A percentile compares a stretch with the other conserved stretches of the same genome.
Evolutionary conservation across 1,140 invertebrate species (phyloP).

Genomic region (Heliconius hermathena): DNA sequence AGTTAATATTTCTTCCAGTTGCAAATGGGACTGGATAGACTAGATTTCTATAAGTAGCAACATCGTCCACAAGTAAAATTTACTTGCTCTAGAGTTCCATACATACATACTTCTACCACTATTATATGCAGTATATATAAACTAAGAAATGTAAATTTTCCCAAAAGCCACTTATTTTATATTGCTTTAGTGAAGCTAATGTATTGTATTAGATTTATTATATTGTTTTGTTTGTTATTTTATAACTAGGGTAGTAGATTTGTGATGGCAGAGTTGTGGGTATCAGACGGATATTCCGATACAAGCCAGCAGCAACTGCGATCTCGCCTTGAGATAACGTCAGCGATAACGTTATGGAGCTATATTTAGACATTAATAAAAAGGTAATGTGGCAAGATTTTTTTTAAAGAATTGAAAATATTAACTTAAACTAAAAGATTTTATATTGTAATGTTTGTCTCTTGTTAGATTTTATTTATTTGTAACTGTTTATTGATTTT

Average conservation of each 20-base stretch:
- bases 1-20: constrained; percentile 16
- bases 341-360: constrained; percentile 70
- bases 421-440: constrained; percentile 10
- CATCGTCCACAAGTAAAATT: constrained; percentile 18
- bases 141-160: background rate
- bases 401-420: constrained; percentile 26
- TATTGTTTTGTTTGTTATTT: constrained; percentile 18
- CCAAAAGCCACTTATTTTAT: background rate
- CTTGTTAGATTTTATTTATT: too few relatives aligned
- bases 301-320: constrained; percentile 50
- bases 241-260: constrained; percentile 10
- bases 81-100: constrained; percentile 11
- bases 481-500: too few relatives aligned
- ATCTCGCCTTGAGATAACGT: constrained; percentile 79
- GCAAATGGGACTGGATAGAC: constrained; percentile 31
- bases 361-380: constrained; percentile 80
- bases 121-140: background rate
- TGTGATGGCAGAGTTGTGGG: constrained; percentile 26
- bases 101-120: background rate
- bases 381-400: constrained; percentile 60
- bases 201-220: background rate
- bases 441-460: background rate
- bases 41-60: constrained; percentile 27
- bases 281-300: constrained; percentile 32
- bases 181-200: background rate